Percentiles rank a stretch among this genome's conserved stretches.
Conservation (phyloP, 2,797 vertebrate species). For the Crypturellus tataupa region DNA sequence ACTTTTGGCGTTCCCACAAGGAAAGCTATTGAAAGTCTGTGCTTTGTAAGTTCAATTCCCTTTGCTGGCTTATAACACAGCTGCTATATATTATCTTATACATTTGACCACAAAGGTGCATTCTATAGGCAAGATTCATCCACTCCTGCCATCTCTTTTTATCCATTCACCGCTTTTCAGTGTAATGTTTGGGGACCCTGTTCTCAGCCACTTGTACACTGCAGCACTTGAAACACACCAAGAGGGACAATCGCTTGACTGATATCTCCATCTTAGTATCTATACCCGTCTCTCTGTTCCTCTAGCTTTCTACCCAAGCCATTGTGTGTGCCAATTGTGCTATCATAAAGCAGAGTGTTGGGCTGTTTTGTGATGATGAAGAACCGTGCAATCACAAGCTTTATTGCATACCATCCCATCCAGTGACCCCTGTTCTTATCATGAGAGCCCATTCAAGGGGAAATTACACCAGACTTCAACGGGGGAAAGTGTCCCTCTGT, state of each 20-base stretch:
- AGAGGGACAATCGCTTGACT: constrained; percentile 81
- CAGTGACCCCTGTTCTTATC: constrained; percentile 81
- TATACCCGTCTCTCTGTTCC: constrained; percentile 70
- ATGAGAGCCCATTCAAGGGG: constrained; percentile 79
- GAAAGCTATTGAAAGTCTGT: constrained; percentile 71
- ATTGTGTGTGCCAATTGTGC: constrained; percentile 73
- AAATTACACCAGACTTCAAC: constrained; percentile 85
- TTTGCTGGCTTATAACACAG: constrained; percentile 80
- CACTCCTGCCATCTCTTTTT: constrained; percentile 79
- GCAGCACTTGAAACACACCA: constrained; percentile 76
- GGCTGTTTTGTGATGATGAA: constrained; percentile 80
- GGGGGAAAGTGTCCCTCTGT: constrained; percentile 78
- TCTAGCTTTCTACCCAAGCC: constrained; percentile 75
- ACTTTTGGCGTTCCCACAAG: constrained; percentile 78
- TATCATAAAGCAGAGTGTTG: constrained; percentile 77
- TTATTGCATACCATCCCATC: constrained; percentile 84
- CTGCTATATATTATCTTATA: constrained; percentile 83
- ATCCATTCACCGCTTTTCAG: constrained; percentile 79
- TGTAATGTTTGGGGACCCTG: constrained; percentile 71
- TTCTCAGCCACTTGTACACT: constrained; percentile 79
- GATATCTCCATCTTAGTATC: constrained; percentile 79
- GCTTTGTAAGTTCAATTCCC: constrained; percentile 77
- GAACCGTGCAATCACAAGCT: constrained; percentile 85
- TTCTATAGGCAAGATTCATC: constrained; percentile 82
- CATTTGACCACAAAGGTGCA: constrained; percentile 81